A percentile compares a stretch with the other conserved stretches of the same genome.
Evolutionary conservation across 1,140 invertebrate species (phyloP).

Genomic region (Megathymus violae): DNA sequence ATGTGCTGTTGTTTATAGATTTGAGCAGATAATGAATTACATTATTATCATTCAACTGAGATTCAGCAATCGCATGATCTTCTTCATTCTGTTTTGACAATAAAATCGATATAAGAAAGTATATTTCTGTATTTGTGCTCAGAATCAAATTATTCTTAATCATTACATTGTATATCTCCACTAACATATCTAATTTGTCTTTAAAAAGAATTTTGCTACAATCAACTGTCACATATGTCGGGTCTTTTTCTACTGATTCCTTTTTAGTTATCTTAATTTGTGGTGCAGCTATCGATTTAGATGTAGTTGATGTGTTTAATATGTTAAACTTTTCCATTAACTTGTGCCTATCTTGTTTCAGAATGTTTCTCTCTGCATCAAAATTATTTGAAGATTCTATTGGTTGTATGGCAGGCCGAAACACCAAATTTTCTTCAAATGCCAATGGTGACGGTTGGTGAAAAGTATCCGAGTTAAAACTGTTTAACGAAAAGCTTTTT

Average conservation of each 20-base stretch:
- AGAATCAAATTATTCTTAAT: slow-evolving; percentile 74
- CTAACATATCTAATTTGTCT: slow-evolving; percentile 67
- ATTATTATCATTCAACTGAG: slow-evolving; percentile 47
- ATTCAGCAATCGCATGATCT: slow-evolving; percentile 50
- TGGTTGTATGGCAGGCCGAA: slow-evolving; percentile 67
- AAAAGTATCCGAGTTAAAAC: slow-evolving; percentile 61
- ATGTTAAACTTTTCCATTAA: slow-evolving; percentile 81
- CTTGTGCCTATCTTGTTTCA: slow-evolving; percentile 76
- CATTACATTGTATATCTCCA: slow-evolving; percentile 70
- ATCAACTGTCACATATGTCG: slow-evolving; percentile 60
- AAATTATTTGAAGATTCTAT: slow-evolving; percentile 66
- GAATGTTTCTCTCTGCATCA: slow-evolving; percentile 70
- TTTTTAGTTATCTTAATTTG: slow-evolving; percentile 64
- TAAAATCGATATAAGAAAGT: slow-evolving; percentile 76
- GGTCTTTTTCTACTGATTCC: slow-evolving; percentile 49
- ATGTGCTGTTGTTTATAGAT: slow-evolving; percentile 74
- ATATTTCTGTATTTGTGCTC: slow-evolving; percentile 75
- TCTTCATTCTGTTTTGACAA: slow-evolving; percentile 68
- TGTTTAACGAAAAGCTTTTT: slow-evolving; percentile 68
- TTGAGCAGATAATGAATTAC: slow-evolving; percentile 58
- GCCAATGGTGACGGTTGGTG: slow-evolving; percentile 56
- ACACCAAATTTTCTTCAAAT: slow-evolving; percentile 74
- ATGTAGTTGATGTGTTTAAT: slow-evolving; percentile 55
- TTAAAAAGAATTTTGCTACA: slow-evolving; percentile 54
- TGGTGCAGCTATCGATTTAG: slow-evolving; percentile 52